phyloP scores from a whole-genome alignment of 2,888 invertebrate species.

The Cylloceria caligata region DNA sequence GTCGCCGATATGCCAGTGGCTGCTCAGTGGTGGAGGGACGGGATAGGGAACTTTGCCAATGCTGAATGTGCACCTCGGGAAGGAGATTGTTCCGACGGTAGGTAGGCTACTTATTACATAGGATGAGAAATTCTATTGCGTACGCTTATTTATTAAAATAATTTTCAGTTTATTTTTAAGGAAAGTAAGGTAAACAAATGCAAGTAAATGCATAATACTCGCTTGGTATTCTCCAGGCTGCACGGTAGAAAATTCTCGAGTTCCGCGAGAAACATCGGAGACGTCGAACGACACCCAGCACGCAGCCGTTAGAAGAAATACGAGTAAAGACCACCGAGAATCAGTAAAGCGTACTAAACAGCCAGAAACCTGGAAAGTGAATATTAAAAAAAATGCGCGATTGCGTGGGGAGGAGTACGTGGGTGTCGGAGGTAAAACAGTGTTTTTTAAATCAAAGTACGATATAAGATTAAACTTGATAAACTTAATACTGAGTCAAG shows the following conservation, averaged over 20 bases:
- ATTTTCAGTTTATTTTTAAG: too few species aligned
- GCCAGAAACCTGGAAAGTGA: conserved; percentile 77
- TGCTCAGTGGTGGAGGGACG: conserved; percentile 67
- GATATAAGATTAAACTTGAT: background rate
- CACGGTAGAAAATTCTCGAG: background rate
- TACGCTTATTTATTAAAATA: too few species aligned
- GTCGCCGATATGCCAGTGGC: conserved; percentile 63
- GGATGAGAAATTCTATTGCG: too few species aligned
- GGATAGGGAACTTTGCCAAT: conserved; percentile 50
- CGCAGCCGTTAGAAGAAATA: conserved; percentile 44
- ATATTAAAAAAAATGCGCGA: conserved; percentile 77
- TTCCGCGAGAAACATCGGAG: conserved; percentile 28
- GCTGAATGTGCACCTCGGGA: conserved; percentile 26
- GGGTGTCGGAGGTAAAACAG: conserved; percentile 75
- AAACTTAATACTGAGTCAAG: background rate
- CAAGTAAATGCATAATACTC: background rate
- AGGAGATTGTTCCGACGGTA: conserved; percentile 18
- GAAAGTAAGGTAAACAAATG: too few species aligned
- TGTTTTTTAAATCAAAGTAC: background rate
- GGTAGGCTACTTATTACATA: conserved; percentile 16
- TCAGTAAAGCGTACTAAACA: conserved; percentile 70
- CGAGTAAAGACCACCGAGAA: conserved; percentile 50
- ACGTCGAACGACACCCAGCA: conserved; percentile 5
- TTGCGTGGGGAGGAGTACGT: conserved; percentile 74
- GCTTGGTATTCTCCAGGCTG: background rate